A percentile compares a stretch with the other conserved stretches of the same genome.
These are phyloP conservation scores for Thysanoteuthis rhombus DNA, from an alignment of 2,888 invertebrate species.

Conservation along the genomic window DNA sequence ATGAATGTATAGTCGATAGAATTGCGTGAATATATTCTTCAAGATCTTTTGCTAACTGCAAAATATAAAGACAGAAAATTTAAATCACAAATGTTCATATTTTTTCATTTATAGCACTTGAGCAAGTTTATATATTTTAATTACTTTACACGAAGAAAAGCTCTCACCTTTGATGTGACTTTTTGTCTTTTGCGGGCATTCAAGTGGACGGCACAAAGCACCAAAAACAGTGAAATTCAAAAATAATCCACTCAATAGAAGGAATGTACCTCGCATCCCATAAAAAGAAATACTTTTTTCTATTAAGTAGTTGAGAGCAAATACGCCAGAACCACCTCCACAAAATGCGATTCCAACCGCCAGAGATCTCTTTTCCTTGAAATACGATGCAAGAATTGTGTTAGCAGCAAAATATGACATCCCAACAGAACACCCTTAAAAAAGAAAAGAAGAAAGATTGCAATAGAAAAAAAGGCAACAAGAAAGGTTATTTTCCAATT, in stretches of 20 bases:
- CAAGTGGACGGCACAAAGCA: background rate
- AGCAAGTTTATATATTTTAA: too few relatives aligned
- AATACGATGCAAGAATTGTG: background rate
- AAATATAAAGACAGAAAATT: too few relatives aligned
- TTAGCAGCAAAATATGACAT: background rate
- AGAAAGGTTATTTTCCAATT: too few relatives aligned
- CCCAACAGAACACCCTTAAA: background rate
- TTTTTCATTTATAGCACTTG: too few relatives aligned
- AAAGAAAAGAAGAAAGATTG: background rate
- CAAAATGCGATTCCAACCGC: background rate
- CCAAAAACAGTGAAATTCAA: background rate
- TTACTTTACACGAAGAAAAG: too few relatives aligned
- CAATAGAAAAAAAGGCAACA: rapidly evolving
- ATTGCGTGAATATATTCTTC: too few relatives aligned
- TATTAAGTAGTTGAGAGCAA: background rate
- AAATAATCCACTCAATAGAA: background rate
- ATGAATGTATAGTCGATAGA: too few relatives aligned
- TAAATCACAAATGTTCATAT: too few relatives aligned
- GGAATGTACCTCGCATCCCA: background rate
- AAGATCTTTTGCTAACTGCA: too few relatives aligned
- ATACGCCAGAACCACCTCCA: background rate
- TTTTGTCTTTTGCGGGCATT: background rate
- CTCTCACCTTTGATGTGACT: background rate
- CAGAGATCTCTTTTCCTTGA: background rate
- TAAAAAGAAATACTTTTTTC: background rate